Evolutionary conservation across 2,113 vertebrate species (phyloP).

Genomic region (Taxidea taxus): DNA sequence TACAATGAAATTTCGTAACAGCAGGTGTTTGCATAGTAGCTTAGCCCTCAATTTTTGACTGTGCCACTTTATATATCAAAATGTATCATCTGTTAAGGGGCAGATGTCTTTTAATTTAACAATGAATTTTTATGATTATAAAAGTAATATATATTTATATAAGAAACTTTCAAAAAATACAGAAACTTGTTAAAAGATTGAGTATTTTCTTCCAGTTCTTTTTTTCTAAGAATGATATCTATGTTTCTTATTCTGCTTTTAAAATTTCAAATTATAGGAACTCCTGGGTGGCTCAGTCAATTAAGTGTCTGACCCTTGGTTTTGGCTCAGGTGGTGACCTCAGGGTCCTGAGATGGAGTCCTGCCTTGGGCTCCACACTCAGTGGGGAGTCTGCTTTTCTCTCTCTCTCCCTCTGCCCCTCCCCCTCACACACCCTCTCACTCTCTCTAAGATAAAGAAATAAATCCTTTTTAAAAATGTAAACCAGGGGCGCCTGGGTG

Average conservation of each 20-base stretch:
- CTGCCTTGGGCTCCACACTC: not conserved
- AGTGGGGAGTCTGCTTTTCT: not conserved
- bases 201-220: not conserved
- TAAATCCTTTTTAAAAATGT: not conserved
- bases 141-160: not conserved
- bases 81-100: not conserved
- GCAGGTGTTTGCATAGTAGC: not conserved
- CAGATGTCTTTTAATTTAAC: not conserved
- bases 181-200: not conserved
- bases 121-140: not conserved
- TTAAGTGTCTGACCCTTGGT: not conserved
- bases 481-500: not conserved
- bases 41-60: not conserved
- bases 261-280: not conserved
- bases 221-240: not conserved
- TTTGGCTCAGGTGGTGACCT: not conserved
- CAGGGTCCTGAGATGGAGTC: not conserved
- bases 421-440: too few relatives aligned
- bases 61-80: conserved; percentile 18
- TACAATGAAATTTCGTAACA: not conserved
- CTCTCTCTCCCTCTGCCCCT: not conserved
- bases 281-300: not conserved
- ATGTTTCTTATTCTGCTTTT: not conserved
- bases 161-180: conserved; percentile 32
- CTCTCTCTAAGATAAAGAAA: not conserved